Base-by-base conservation (phyloP, 35 echinoderm and acorn worm genomes). In the Hemicentrotus pulcherrimus region DNA sequence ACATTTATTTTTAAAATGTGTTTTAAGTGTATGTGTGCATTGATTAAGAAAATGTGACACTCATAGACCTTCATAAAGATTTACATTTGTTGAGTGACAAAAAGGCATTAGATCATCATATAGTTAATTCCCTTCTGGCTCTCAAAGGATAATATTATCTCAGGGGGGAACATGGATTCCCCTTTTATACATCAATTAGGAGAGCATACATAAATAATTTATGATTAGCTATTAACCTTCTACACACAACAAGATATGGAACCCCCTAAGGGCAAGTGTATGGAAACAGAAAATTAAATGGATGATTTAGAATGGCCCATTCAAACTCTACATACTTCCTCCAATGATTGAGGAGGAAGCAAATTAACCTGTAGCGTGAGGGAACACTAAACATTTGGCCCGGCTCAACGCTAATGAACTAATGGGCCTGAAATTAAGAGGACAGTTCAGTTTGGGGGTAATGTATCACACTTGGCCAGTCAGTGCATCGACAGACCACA, bases 401-500 rank as follows among this genome's bases (percentile, higher is more conserved):
- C 4, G 88, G 88, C 88, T 45, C 88, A 47, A 47, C 88, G 32
- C 88, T 90, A 90, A 90, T 90, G 88, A 47, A 90, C 88, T 90
- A 90, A 90, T 90, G 88, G 46, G 32, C 12, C 88, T 45, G 88
- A 90, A 90, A 90, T 90, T 32, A 90, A 33, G 88, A 24, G 88
- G 88, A 90, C 33, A 41, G 88, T 90, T 78, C 88, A 45, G 88
- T 31, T 33, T 47, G 32, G 32, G 88, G 88, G 31, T 47, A 90
- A 90, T 90, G 88, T 33, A 90, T 90, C 88, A 90, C 88, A 90
- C 46, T 33, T 33, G 88, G 88, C 32, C 32, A 90, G 88, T 90
- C 88, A 31, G 48, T 93, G 91, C 48, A 93, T 13, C 47, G 48
- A 93, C 91, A 93, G 91, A 58, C 45, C 91, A 47, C 45, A 93